Evolutionary conservation across 35 echinoderm and acorn worm species (phyloP).

Genomic region (Ophiothrix spiculata): DNA sequence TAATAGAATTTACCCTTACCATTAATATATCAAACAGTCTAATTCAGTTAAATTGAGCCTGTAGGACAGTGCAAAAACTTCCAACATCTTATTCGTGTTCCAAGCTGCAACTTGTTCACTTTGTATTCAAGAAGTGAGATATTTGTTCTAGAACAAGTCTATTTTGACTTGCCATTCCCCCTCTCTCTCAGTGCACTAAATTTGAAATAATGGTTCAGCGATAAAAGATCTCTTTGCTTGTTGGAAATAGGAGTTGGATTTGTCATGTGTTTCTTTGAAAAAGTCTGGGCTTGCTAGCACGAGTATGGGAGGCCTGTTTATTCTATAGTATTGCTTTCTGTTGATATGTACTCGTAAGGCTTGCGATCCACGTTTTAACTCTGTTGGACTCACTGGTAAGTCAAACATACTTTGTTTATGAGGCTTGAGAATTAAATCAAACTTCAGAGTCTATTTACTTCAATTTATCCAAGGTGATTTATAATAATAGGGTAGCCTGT

Average conservation of each 20-base stretch:
- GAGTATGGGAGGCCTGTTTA: not conserved
- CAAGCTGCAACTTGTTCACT: not conserved
- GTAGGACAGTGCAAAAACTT: not conserved
- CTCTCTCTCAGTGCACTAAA: not conserved
- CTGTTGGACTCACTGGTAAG: not conserved
- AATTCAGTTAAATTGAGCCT: not conserved
- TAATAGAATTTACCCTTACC: slow-evolving; percentile 6
- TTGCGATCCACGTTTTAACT: not conserved
- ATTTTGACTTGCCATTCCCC: not conserved
- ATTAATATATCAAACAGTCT: not conserved
- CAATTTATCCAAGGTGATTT: slow-evolving; percentile 13
- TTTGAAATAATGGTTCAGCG: not conserved
- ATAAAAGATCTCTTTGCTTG: not conserved
- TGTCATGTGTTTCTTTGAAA: not conserved
- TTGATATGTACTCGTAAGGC: not conserved
- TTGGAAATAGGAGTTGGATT: not conserved
- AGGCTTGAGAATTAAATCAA: slow-evolving; percentile 2
- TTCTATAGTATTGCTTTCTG: not conserved
- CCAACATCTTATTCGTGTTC: slow-evolving; percentile 3
- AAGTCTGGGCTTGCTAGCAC: not conserved
- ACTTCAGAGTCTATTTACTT: slow-evolving; percentile 6
- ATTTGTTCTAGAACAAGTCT: not conserved
- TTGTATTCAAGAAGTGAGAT: not conserved
- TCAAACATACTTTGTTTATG: slow-evolving; percentile 5
- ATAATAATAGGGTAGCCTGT: not conserved